Evolutionary conservation across 2,888 invertebrate species (phyloP).

Genomic region (Drosophila colorata): DNA sequence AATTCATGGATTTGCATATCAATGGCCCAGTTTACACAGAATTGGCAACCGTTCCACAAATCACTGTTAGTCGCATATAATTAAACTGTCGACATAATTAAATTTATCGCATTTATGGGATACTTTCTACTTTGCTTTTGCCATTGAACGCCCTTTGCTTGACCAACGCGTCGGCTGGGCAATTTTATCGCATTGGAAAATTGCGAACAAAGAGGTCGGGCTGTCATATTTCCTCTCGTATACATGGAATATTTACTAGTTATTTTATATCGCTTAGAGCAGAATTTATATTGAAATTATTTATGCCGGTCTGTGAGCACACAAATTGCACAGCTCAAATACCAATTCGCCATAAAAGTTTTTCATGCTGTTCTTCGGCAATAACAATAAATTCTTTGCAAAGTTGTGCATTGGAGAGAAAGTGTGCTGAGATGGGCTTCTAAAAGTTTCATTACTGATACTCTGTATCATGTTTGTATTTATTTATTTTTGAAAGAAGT

Average conservation of each 20-base stretch:
- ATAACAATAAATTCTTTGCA: conserved; percentile 49
- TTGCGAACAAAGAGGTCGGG: conserved; percentile 26
- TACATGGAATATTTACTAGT: conserved; percentile 25
- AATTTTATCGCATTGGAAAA: conserved; percentile 30
- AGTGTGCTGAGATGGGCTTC: neutral
- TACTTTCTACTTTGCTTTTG: conserved; percentile 8
- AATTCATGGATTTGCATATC: conserved; percentile 72
- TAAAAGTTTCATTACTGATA: conserved; percentile 6
- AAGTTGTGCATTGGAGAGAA: neutral
- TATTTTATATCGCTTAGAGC: conserved; percentile 19
- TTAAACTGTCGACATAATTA: conserved; percentile 78
- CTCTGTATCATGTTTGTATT: conserved; percentile 4
- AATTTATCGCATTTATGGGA: conserved; percentile 62
- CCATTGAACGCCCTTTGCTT: neutral
- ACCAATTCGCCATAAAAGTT: conserved; percentile 25
- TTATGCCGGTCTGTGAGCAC: conserved; percentile 33
- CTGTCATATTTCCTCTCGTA: neutral
- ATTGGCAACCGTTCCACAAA: conserved; percentile 49
- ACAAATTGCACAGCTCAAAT: conserved; percentile 17
- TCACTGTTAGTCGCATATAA: conserved; percentile 54
- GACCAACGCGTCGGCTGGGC: neutral
- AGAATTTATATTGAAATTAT: conserved; percentile 41
- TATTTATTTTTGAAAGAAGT: neutral
- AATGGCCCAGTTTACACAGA: conserved; percentile 49
- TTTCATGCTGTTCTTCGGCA: conserved; percentile 6